phyloP scores from a whole-genome alignment of 2,888 invertebrate genomes.

The Troides oblongomaculatus region DNA sequence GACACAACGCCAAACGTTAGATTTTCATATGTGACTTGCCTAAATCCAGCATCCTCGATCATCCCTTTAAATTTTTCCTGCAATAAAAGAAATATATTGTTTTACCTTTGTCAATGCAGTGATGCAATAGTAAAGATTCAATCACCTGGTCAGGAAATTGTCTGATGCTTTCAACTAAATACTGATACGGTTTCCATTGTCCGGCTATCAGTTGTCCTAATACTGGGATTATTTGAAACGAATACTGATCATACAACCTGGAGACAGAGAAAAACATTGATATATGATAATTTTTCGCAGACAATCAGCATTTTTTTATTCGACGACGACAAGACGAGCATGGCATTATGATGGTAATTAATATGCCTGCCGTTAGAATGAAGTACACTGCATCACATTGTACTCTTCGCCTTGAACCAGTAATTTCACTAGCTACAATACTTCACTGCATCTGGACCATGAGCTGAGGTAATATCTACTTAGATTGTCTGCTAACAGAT shows the following conservation, averaged over 20 bases:
- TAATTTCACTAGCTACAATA: too few species aligned
- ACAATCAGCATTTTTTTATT: too few species aligned
- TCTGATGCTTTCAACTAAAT: conserved; percentile 98
- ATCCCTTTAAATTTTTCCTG: conserved; percentile 91
- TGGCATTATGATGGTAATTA: too few species aligned
- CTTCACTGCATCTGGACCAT: too few species aligned
- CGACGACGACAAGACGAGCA: too few species aligned
- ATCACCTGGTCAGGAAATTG: conserved; percentile 95
- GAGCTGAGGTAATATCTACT: too few species aligned
- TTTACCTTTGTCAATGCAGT: neutral
- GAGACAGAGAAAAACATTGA: neutral
- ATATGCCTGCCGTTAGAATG: too few species aligned
- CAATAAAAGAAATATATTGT: conserved; percentile 41
- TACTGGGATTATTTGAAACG: conserved; percentile 98
- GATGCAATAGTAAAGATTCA: neutral
- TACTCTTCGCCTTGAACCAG: too few species aligned
- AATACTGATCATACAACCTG: conserved; percentile 96
- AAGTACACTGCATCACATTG: too few species aligned
- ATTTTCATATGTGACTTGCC: conserved; percentile 92
- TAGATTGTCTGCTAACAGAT: too few species aligned
- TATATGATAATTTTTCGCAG: neutral
- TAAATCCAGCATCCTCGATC: conserved; percentile 95
- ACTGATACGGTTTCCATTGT: conserved; percentile 98
- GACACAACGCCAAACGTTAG: conserved; percentile 94
- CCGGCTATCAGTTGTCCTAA: conserved; percentile 95